A percentile compares a stretch with the other conserved stretches of the same genome.
These are phyloP conservation scores for Aproaerema taeniolella DNA, from an alignment of 2,888 invertebrate species.

Conservation along the genomic window DNA sequence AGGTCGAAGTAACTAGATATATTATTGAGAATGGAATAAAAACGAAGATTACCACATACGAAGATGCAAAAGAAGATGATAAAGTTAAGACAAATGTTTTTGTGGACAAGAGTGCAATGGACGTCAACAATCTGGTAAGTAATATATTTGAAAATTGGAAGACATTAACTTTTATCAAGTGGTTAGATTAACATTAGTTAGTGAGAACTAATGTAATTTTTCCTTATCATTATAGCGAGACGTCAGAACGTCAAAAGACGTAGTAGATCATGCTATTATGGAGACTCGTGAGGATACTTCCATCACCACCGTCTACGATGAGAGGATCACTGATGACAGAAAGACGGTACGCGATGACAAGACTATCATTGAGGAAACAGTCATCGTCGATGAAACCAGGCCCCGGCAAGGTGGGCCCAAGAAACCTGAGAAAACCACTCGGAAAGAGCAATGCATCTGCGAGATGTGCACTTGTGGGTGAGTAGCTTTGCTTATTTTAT, in stretches of 20 bases:
- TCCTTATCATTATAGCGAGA: conserved; percentile 53
- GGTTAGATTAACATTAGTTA: too few relatives aligned
- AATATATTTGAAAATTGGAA: neutral
- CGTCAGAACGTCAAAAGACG: conserved; percentile 70
- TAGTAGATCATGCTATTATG: conserved; percentile 69
- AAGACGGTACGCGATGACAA: conserved; percentile 68
- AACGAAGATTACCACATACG: conserved; percentile 67
- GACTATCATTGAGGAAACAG: conserved; percentile 51
- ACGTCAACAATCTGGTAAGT: conserved; percentile 75
- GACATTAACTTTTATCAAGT: too few relatives aligned
- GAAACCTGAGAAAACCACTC: conserved; percentile 55
- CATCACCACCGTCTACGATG: conserved; percentile 67
- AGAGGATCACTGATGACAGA: conserved; percentile 60
- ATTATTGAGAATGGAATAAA: conserved; percentile 69
- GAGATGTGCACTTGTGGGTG: conserved; percentile 95
- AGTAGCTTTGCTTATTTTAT: conserved; percentile 49
- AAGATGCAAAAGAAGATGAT: conserved; percentile 71
- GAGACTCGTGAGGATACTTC: conserved; percentile 62
- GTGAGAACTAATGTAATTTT: too few relatives aligned
- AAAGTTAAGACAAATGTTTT: conserved; percentile 70
- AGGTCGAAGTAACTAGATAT: conserved; percentile 70
- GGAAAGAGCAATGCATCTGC: conserved; percentile 91
- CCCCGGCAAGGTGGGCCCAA: conserved; percentile 59
- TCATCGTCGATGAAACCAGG: conserved; percentile 57
- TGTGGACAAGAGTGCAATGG: conserved; percentile 70